A percentile compares a stretch with the other conserved stretches of the same genome.
Evolutionary conservation across 2,113 vertebrate genomes (phyloP).

Genomic region (Brachyhypopomus gauderio): DNA sequence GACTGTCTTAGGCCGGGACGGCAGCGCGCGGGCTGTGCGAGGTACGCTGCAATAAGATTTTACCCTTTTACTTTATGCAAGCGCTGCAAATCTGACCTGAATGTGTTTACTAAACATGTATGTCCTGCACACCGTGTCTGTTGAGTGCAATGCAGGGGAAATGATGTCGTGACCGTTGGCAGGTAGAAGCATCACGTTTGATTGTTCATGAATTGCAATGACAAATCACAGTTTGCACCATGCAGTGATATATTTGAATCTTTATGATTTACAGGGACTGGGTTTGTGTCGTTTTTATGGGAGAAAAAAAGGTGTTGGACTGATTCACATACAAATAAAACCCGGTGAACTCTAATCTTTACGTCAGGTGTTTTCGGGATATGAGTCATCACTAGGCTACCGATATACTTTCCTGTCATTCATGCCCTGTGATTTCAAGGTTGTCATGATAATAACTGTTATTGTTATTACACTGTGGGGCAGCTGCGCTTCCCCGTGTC

Average conservation of each 20-base stretch:
- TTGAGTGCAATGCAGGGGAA: neutral
- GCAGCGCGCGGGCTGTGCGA: conserved; percentile 40
- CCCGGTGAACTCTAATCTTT: no score
- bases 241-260: neutral
- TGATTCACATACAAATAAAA: no score
- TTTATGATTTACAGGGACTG: neutral
- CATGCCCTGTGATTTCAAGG: no score
- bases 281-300: no score
- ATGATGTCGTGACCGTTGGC: neutral
- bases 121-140: neutral
- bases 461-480: neutral
- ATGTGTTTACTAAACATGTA: neutral
- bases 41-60: conserved; percentile 13
- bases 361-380: neutral
- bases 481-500: neutral
- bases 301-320: no score
- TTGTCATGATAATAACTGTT: neutral
- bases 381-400: neutral
- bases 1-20: conserved; percentile 57
- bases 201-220: no score
- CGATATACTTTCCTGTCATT: no score
- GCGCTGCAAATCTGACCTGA: neutral
- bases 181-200: neutral
- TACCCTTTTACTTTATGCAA: neutral
- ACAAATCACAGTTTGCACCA: neutral